Conservation (phyloP, 2,888 invertebrate genomes). For the Tetanocera ferruginea region DNA sequence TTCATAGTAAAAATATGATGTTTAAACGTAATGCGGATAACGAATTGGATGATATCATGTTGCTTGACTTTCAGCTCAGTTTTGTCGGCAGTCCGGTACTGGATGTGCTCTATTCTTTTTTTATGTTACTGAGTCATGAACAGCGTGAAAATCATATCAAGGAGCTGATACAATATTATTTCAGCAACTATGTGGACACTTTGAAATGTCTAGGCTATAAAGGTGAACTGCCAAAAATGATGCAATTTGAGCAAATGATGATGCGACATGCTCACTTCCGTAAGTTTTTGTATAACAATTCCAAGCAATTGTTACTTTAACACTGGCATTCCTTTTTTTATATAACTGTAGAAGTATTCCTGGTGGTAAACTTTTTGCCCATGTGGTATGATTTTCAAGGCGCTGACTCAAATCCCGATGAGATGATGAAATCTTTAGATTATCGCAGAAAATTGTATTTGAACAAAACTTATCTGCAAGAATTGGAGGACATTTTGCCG, state of each 20-base stretch:
- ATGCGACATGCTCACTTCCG: conserved; percentile 50
- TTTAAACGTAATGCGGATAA: conserved; percentile 47
- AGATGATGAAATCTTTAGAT: conserved; percentile 26
- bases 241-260: conserved; percentile 49
- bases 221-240: conserved; percentile 50
- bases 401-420: conserved; percentile 24
- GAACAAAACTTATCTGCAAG: conserved; percentile 30
- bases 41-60: conserved; percentile 51
- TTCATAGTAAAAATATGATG: conserved; percentile 58
- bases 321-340: background rate
- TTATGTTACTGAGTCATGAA: conserved; percentile 51
- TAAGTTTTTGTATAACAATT: conserved; percentile 34
- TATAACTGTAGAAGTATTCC: conserved; percentile 37
- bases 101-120: conserved; percentile 54
- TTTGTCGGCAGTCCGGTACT: conserved; percentile 52
- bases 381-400: conserved; percentile 28
- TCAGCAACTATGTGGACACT: conserved; percentile 50
- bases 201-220: conserved; percentile 51
- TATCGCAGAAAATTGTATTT: conserved; percentile 25
- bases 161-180: conserved; percentile 54
- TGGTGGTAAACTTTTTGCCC: conserved; percentile 40
- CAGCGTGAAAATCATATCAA: conserved; percentile 48
- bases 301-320: background rate
- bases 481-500: conserved; percentile 45
- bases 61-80: conserved; percentile 57